Evolutionary conservation across 2,113 vertebrate genomes (phyloP), one percentile per base, ranked within the genome.

Genomic region (Cryptotis parvus): DNA sequence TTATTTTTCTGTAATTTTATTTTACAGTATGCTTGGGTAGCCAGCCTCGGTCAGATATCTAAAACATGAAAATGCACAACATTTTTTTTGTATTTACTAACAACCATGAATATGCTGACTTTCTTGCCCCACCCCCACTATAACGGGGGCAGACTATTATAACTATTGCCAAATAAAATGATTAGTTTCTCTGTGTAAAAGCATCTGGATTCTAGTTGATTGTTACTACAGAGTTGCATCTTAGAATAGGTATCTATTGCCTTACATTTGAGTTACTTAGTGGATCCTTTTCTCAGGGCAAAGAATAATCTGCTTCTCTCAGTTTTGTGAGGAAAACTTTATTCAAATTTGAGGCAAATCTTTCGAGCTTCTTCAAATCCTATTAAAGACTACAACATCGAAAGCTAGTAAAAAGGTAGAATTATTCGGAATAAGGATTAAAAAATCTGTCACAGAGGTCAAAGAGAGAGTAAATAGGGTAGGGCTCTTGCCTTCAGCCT

Each of bases 241-340:
- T 9, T 68, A 33, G 55, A 80, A 68, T 55, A 82, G 12, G 37
- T 84, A 86, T 37, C 29, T 29, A 79, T 33, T 15, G 18, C 7
- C 16, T 74, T 78, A 61, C n/a, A 27, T 66, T 81, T 58, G n/a
- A 66, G 39, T 81, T 92, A 65, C 41, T 76, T 87, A 90, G 37
- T 61, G 39, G 39, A 72, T 12, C 39, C 39, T 5, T 31, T 90
- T 89, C 70, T 90, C 14, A 37, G 72, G 66, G 70, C 66, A 90
- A 89, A 72, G 14, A n/a, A 10, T 49, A 12, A 49, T 49, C 45
- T 49, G 45, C 45, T 49, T 49, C 45, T 16, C 68, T 18, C 29
- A 58, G 84, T 37, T 69, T 0, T 52, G 15, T 63, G 27, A 68
- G 52, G 89, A 92, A 68, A 66, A 88, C 78, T 49, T 49, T 85